Conservation (phyloP, 2,797 vertebrate species). For the Neoniphon sammara region DNA sequence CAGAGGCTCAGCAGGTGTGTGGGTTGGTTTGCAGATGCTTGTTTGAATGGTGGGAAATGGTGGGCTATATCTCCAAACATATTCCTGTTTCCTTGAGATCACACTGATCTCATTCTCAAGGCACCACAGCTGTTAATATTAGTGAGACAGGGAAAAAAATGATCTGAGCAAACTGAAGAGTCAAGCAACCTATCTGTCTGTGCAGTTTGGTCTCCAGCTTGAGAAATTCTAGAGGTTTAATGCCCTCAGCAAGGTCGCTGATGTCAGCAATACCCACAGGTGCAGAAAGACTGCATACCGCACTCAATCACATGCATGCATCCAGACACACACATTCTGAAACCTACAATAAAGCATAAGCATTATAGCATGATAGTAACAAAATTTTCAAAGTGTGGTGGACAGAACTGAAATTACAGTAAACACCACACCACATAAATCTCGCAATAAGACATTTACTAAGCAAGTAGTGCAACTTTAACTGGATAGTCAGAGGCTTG, state of each 20-base stretch:
- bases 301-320: neutral
- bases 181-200: neutral
- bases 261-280: neutral
- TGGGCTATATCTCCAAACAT: neutral
- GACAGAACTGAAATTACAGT: slow-evolving; percentile 1
- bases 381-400: neutral
- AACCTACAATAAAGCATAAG: neutral
- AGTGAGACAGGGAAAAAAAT: neutral
- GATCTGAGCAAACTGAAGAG: neutral
- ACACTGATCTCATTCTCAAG: slow-evolving; percentile 14
- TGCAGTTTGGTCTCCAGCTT: neutral
- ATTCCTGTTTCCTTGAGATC: neutral
- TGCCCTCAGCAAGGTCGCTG: neutral
- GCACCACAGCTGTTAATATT: neutral
- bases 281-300: slow-evolving; percentile 4
- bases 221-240: slow-evolving; percentile 1
- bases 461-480: slow-evolving; percentile 14
- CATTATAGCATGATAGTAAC: neutral
- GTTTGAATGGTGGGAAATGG: neutral
- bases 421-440: slow-evolving; percentile 2
- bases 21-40: neutral
- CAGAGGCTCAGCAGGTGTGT: slow-evolving; percentile 87
- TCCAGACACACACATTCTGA: neutral
- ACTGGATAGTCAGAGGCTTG: neutral
- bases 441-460: neutral